Evolutionary conservation across 2,797 vertebrate species (phyloP), one percentile per base, ranked within the genome.

Genomic region (Geotria australis): DNA sequence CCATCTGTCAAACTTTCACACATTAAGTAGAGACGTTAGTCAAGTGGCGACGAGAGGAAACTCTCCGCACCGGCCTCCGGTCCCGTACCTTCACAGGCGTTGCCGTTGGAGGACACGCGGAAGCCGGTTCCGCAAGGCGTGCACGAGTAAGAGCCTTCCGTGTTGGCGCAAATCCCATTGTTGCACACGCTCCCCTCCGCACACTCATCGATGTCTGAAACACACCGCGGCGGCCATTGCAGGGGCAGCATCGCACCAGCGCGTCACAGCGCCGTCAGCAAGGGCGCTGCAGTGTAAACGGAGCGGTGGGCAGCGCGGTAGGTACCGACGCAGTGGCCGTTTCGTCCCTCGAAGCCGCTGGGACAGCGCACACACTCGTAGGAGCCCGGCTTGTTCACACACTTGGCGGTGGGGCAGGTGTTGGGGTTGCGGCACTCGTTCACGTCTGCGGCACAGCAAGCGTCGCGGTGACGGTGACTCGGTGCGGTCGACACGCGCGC

Each of bases 301-400:
- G 5, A 13, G 46, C 57, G 13, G 14, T 13, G 15, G 57, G 6
- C 24, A 57, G 8, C 46, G 57, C 6, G 46, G 5, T 38, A 38
- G 24, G 24, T 76, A 93, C 85, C 85, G 10, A 73, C 70, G 67
- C 86, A 93, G 47, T 73, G 75, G 56, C 83, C 83, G 2, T 75
- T 79, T 66, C 73, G 77, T 57, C 76, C 81, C 64, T 74, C 68
- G 68, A 80, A 86, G 6, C 86, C 86, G 48, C 71, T 63, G 10
- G 72, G 70, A 68, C 86, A 94, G 57, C 79, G 72, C 59, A 77
- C 70, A 58, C 86, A 94, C 56, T 74, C 72, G 66, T 80, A 88
- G 57, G 78, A 76, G 11, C 85, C 86, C 1, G 72, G 77, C 62
- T 68, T 71, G 59, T 94, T 93, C 63, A 73, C 61, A 46, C 86